Evolutionary conservation across 2,797 vertebrate species (phyloP), one percentile per base, ranked within the genome.

Genomic region (Neoniphon sammara): DNA sequence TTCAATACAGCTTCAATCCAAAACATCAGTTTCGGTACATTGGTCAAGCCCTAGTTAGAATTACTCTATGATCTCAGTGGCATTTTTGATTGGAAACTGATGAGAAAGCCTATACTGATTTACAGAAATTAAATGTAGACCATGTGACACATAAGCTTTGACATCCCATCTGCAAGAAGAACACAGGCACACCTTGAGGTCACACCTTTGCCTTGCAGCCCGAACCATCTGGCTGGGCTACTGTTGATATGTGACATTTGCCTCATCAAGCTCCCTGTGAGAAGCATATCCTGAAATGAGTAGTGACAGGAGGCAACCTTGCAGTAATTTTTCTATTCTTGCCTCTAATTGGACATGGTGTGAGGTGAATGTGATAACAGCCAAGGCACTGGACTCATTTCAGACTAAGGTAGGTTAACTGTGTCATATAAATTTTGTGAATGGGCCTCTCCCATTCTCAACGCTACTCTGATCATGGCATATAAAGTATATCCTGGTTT

Each of bases 261-360:
- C 61, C 68, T 86, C 83, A 78, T 89, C 85, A 77, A 55, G 78
- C 70, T 72, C 57, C 57, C 60, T 9, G 49, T 70, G 80, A 91
- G 71, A 73, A 79, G 79, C 80, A 39, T 82, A 78, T 80, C 70
- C 69, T 79, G 34, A 75, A 91, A 91, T 60, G 46, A 82, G 62
- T 70, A 85, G 76, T 78, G 89, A 88, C 89, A 89, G 81, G 76
- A 85, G 82, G 84, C 81, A 82, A 87, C 82, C 83, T 89, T 87
- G 82, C 81, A 82, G 85, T 91, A 73, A 85, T 85, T 88, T 84
- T 84, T 85, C 85, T 89, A 81, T 85, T 88, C 87, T 90, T 76
- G 60, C 73, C 65, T 82, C 78, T 91, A 91, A 91, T 88, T 88
- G 87, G 85, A 85, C 75, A 69, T 20, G 57, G 82, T 87, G 84